Conservation (phyloP, 2,797 vertebrate genomes). For the Chelon labrosus region DNA sequence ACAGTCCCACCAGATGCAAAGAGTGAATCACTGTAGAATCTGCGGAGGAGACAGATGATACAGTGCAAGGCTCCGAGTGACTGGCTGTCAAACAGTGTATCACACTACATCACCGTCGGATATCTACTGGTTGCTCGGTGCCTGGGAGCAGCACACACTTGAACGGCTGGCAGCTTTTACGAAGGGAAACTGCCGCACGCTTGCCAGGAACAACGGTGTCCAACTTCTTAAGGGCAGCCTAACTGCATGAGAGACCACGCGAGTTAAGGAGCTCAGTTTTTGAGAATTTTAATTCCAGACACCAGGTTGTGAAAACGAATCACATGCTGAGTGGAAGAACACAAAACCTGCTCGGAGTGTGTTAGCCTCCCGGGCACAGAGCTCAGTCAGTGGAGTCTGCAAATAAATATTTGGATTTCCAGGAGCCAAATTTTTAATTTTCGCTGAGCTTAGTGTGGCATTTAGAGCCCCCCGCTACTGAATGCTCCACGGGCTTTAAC, state of each 20-base stretch:
- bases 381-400: constrained; percentile 14
- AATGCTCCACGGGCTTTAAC: constrained; percentile 6
- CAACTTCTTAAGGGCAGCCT: constrained; percentile 48
- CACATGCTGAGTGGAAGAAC: constrained; percentile 24
- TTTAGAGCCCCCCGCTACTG: not conserved
- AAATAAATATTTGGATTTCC: constrained; percentile 31
- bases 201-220: constrained; percentile 48
- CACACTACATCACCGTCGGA: constrained; percentile 46
- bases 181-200: constrained; percentile 27
- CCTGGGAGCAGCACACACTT: constrained; percentile 30
- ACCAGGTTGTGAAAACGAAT: constrained; percentile 60
- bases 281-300: constrained; percentile 51
- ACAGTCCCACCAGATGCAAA: constrained; percentile 47
- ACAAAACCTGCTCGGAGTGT: constrained; percentile 21
- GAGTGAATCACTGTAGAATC: constrained; percentile 55
- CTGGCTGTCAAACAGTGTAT: constrained; percentile 52
- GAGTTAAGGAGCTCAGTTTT: constrained; percentile 37
- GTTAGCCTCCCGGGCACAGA: constrained; percentile 13
- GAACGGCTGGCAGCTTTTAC: constrained; percentile 55
- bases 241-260: constrained; percentile 36
- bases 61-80: constrained; percentile 51
- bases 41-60: constrained; percentile 65
- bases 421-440: not conserved
- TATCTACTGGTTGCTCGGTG: constrained; percentile 57
- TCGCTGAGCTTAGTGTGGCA: not conserved